These are phyloP conservation scores for Drosophila lowei DNA, from an alignment of 1,140 invertebrate genomes.

Conservation along the genomic window DNA sequence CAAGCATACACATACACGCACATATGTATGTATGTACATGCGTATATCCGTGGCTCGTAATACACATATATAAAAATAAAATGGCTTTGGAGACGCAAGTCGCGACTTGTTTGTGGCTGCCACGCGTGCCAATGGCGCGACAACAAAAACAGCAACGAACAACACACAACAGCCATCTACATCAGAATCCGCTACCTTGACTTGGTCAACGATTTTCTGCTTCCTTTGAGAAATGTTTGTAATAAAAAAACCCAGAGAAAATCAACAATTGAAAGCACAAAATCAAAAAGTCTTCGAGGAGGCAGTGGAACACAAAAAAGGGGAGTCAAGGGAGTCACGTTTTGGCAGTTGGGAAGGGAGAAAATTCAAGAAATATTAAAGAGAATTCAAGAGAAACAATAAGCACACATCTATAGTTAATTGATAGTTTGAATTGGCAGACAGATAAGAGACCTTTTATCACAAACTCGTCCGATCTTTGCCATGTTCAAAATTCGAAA, in stretches of 20 bases:
- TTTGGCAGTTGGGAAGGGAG: neutral
- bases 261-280: slow-evolving; percentile 4
- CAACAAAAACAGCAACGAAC: neutral
- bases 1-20: neutral
- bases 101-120: slow-evolving; percentile 67
- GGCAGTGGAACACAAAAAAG: no score
- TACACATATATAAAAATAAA: slow-evolving; percentile 34
- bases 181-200: slow-evolving; percentile 8
- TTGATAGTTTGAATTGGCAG: no score
- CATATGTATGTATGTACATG: neutral
- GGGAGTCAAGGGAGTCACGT: no score
- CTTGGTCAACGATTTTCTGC: slow-evolving; percentile 2
- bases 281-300: neutral
- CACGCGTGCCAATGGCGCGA: slow-evolving; percentile 46
- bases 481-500: no score
- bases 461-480: no score
- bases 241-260: no score
- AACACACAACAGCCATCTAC: slow-evolving; percentile 2
- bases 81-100: slow-evolving; percentile 47
- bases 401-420: no score
- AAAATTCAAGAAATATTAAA: neutral
- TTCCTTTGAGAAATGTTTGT: neutral
- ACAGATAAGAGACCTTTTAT: no score
- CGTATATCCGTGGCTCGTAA: slow-evolving; percentile 8
- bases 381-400: no score